These are phyloP conservation scores for Drosophila monieri DNA, from an alignment of 2,888 invertebrate species.

Conservation along the genomic window DNA sequence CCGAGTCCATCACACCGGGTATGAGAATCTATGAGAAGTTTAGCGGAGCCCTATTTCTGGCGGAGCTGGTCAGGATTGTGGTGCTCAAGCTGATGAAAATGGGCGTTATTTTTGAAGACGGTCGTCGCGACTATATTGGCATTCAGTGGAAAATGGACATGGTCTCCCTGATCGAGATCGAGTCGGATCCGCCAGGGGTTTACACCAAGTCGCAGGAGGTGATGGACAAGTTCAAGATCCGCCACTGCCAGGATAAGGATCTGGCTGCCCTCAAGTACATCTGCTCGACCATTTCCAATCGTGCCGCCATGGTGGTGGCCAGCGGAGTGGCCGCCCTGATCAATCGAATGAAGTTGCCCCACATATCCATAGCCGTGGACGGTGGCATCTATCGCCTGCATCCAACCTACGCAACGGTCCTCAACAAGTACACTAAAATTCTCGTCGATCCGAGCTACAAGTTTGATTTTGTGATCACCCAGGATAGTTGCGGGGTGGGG, in stretches of 20 bases:
- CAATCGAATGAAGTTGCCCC: constrained; percentile 48
- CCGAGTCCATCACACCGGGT: constrained; percentile 90
- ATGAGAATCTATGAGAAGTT: constrained; percentile 93
- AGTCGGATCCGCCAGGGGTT: constrained; percentile 91
- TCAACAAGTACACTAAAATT: constrained; percentile 23
- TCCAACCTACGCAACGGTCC: constrained; percentile 42
- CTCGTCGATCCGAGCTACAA: constrained; percentile 33
- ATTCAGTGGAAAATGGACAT: constrained; percentile 90
- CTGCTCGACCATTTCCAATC: constrained; percentile 92
- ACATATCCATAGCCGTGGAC: constrained; percentile 52
- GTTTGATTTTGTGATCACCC: constrained; percentile 48
- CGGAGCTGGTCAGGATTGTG: constrained; percentile 94
- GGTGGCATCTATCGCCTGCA: constrained; percentile 63
- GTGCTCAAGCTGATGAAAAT: constrained; percentile 91
- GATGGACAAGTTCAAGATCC: constrained; percentile 89
- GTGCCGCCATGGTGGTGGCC: constrained; percentile 96
- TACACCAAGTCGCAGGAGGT: constrained; percentile 91
- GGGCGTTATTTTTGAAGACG: constrained; percentile 84
- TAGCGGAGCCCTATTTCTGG: constrained; percentile 96
- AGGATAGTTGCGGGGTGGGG: constrained; percentile 69
- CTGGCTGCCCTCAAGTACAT: constrained; percentile 94
- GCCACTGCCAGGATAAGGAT: constrained; percentile 91
- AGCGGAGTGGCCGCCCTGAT: constrained; percentile 89
- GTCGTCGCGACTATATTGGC: constrained; percentile 40
- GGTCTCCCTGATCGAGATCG: constrained; percentile 97